Percentiles rank a stretch among this genome's conserved stretches.
Conservation (phyloP, 1,140 invertebrate genomes). For the Parapsyche elsis region DNA sequence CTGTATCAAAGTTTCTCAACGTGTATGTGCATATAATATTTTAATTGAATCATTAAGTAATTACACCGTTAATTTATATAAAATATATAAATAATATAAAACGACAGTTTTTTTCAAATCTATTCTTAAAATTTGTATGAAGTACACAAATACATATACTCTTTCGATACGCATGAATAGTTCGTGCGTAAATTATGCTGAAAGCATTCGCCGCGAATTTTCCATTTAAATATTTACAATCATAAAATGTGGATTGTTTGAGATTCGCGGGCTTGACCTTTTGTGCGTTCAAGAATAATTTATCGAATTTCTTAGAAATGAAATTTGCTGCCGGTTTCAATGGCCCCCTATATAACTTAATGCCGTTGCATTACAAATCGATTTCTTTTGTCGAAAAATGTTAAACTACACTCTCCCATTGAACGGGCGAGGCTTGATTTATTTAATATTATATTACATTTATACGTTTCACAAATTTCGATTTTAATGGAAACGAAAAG, state of each 20-base stretch:
- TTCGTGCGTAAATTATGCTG: too few species aligned
- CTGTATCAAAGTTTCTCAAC: not conserved
- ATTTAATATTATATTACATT: not conserved
- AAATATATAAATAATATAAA: too few species aligned
- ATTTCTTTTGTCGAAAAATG: constrained; percentile 25
- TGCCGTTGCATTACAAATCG: constrained; percentile 24
- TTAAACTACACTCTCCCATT: not conserved
- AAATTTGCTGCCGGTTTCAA: constrained; percentile 28
- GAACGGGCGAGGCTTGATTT: not conserved
- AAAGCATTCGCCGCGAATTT: too few species aligned
- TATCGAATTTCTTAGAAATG: constrained; percentile 40
- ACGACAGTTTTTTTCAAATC: too few species aligned
- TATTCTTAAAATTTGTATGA: too few species aligned
- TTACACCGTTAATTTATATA: too few species aligned
- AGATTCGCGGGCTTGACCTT: not conserved
- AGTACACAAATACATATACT: too few species aligned
- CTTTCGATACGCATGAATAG: too few species aligned
- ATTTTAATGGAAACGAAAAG: not conserved
- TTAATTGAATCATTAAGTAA: too few species aligned
- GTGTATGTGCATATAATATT: too few species aligned
- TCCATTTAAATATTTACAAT: too few species aligned
- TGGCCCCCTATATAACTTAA: constrained; percentile 12
- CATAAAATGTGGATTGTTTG: too few species aligned
- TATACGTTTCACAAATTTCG: not conserved
- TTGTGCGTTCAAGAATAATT: constrained; percentile 36